Evolutionary conservation across 2,888 invertebrate genomes (phyloP), one percentile per base, ranked within the genome.

Genomic region (Disparrhopalites patrizii): DNA sequence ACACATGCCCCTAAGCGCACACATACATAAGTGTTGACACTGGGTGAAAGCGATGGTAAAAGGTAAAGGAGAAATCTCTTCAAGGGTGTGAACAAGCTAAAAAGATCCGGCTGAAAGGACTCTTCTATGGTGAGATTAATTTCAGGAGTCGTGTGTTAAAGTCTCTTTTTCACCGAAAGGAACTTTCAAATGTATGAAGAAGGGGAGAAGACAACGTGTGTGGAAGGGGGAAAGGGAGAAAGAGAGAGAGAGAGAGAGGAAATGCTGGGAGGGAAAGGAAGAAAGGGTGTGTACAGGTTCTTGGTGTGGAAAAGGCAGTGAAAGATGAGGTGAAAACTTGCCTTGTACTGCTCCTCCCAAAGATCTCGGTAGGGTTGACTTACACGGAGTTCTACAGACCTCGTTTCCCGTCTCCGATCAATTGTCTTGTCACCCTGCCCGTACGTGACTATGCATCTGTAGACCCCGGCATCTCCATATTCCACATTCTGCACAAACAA

Each of bases 391-490:
- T 62, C 30, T 18, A 69, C 65, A 20, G 65, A 57, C 51, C 50
- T 56, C 3, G 69, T 56, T 31, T 62, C 65, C 1, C 3, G 43
- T 54, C 52, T 33, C 30, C 36, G 52, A 33, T 65, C 58, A 25
- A 38, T 52, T 31, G 36, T 38, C 38, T 50, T 51, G 30, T 55
- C 47, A 18, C 31, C 51, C 30, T 61, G 20, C 20, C 65, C 65
- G 36, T 64, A 69, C 27, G 58, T 65, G 36, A 69, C 65, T 31
- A 65, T 65, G 54, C 69, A 69, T 43, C 67, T 31, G 47, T 69
- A 69, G 20, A 67, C 62, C 27, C 69, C 69, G 1, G 55, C 62
- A 47, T 67, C 69, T 33, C 25, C 25, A 13, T 58, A 58, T 7
- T 40, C 40, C 0, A 69, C 28, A 43, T 69, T 67, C 69, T 69